Evolutionary conservation across 2,888 invertebrate genomes (phyloP).

Genomic region (Lasioglossum lativentre): DNA sequence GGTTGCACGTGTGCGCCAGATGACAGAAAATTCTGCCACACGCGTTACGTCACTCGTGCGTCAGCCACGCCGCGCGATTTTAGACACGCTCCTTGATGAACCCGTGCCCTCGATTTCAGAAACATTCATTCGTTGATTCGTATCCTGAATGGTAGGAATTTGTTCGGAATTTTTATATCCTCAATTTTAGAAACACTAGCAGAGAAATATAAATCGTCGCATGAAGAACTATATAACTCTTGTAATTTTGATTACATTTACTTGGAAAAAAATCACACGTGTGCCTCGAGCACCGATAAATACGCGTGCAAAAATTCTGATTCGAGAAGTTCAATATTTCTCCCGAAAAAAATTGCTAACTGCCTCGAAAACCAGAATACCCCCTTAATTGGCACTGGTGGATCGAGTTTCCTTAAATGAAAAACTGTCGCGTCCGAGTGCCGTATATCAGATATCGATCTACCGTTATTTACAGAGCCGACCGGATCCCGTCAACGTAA

Average conservation of each 20-base stretch:
- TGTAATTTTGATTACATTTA: not conserved
- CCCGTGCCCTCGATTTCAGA: not conserved
- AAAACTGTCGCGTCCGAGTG: constrained; percentile 29
- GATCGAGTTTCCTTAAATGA: constrained; percentile 49
- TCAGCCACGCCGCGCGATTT: not conserved
- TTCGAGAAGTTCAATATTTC: not conserved
- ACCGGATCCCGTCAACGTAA: constrained; percentile 64
- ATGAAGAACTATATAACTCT: not conserved
- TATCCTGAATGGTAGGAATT: too few relatives aligned
- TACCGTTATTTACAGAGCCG: constrained; percentile 59
- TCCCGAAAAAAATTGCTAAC: not conserved
- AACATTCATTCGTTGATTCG: not conserved
- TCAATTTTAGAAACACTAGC: too few relatives aligned
- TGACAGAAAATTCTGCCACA: not conserved
- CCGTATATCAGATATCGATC: constrained; percentile 59
- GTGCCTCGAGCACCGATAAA: not conserved
- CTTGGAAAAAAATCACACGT: not conserved
- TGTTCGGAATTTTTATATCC: too few relatives aligned
- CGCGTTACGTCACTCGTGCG: not conserved
- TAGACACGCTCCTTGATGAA: not conserved
- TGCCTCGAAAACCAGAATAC: not conserved
- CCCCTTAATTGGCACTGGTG: constrained; percentile 33
- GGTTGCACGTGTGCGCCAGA: constrained; percentile 4
- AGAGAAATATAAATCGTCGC: too few relatives aligned
- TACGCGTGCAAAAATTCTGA: not conserved